Base-by-base conservation (phyloP, 1,140 invertebrate genomes). In the Scaptomyza graminum region DNA sequence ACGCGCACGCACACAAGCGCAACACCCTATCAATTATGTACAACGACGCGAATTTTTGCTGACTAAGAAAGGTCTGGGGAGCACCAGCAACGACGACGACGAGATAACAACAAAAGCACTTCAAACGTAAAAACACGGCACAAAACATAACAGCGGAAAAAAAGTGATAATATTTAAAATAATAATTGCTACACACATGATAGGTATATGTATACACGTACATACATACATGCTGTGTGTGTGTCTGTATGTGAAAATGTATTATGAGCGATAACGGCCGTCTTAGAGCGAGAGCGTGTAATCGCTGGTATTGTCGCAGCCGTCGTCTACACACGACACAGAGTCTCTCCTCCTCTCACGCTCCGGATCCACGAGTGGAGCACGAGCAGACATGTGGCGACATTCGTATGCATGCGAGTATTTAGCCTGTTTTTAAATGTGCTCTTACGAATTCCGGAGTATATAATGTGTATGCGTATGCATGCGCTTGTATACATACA, bases 51-150 rank as follows among this genome's bases (percentile, higher is more conserved):
- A 88, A 88, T 74, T 84, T 88, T 89, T 88, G 83, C 83, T 88
- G 83, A 88, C 84, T 88, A 88, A 88, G 83, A 84, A 88, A 88
- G 83, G 83, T 89, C 83, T 88, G 83, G 83, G 83, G 83, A 88
- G 83, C 83, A 88, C 83, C 83, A 87, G 65, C 70, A 87, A 62
- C 70, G 67, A 37, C 67, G 44, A 61, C 74, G 62, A 37, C 65
- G 65, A 79, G 78, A 88, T 82, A 87, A 88, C 84, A 88, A 85
- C 82, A 87, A 85, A 85, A 87, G 66, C 79, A 88, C 79, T 83
- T 79, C 76, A 79, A 83, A 88, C 84, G 84, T 79, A 83, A 73
- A 87, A 88, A 57, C 69, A 79, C 74, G 76, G 76, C 80, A 79
- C 79, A 81, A 78, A 81, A 79, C 79, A 62, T 82, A 84, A 55